phyloP scores from a whole-genome alignment of 2,888 invertebrate genomes.

The Antheraea assamensis region DNA sequence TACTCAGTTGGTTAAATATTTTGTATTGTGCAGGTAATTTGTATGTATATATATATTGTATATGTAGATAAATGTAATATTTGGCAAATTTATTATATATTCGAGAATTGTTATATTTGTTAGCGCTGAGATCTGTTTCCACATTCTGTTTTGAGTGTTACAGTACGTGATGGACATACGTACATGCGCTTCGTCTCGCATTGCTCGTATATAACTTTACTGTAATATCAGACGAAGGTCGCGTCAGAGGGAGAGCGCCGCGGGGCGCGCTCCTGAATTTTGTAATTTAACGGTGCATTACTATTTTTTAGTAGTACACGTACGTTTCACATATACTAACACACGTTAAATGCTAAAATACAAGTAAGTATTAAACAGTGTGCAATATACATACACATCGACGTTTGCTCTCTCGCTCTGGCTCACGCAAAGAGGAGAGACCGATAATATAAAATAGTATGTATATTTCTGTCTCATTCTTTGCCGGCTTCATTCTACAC shows the following conservation, averaged over 20 bases:
- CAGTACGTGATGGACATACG: background rate
- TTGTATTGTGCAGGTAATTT: background rate
- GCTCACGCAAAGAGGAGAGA: too few species aligned
- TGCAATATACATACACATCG: too few species aligned
- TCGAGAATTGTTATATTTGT: background rate
- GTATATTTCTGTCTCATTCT: too few species aligned
- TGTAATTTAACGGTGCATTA: background rate
- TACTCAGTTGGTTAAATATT: too few species aligned
- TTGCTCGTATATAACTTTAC: background rate
- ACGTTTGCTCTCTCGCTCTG: too few species aligned
- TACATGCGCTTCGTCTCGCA: background rate
- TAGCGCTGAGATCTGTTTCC: background rate
- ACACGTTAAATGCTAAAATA: too few species aligned
- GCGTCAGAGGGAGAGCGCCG: background rate
- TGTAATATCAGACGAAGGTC: background rate
- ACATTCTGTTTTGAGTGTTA: background rate
- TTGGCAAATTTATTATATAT: background rate
- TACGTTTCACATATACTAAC: too few species aligned
- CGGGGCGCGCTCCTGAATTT: background rate
- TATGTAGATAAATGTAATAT: background rate
- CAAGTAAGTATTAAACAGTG: too few species aligned
- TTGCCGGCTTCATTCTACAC: too few species aligned
- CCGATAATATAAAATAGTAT: too few species aligned
- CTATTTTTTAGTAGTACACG: too few species aligned
- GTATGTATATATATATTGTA: too few species aligned